A percentile compares a stretch with the other conserved stretches of the same genome.
Conservation (phyloP, 2,797 vertebrate genomes). For the Lagodon rhomboides region DNA sequence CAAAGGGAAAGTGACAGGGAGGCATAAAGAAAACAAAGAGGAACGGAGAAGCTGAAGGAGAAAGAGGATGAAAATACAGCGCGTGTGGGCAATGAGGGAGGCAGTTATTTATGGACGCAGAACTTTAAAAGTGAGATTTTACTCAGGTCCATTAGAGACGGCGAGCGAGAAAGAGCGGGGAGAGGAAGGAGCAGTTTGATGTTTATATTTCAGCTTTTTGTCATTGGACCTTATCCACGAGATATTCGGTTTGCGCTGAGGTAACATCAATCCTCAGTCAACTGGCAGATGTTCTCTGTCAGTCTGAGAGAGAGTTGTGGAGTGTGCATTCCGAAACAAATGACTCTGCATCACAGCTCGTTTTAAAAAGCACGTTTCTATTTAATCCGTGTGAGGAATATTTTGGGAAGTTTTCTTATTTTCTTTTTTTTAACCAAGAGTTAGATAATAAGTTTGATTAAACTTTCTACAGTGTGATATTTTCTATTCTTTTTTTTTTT, state of each 20-base stretch:
- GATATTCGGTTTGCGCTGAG: not conserved
- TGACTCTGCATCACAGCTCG: not conserved
- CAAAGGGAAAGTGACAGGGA: constrained; percentile 19
- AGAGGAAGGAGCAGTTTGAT: constrained; percentile 2
- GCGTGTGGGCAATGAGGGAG: constrained; percentile 28
- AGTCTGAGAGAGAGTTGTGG: not conserved
- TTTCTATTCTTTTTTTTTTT: no score
- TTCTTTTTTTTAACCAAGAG: not conserved
- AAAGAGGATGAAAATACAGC: constrained; percentile 1
- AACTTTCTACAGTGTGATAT: no score
- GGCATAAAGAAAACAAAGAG: constrained; percentile 27
- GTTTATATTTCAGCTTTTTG: not conserved
- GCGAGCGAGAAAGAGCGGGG: not conserved
- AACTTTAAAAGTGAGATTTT: constrained; percentile 17
- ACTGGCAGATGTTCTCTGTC: constrained; percentile 8
- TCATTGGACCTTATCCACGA: constrained; percentile 1
- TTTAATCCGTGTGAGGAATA: not conserved
- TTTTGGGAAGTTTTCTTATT: not conserved
- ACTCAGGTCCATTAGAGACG: constrained; percentile 23
- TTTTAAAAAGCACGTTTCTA: not conserved
- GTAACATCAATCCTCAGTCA: constrained; percentile 4
- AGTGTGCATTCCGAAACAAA: not conserved
- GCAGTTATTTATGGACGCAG: constrained; percentile 36
- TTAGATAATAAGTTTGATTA: not conserved
- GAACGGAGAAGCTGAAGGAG: constrained; percentile 3